phyloP scores from a whole-genome alignment of 2,113 vertebrate species.

The Chascanopsetta lugubris region DNA sequence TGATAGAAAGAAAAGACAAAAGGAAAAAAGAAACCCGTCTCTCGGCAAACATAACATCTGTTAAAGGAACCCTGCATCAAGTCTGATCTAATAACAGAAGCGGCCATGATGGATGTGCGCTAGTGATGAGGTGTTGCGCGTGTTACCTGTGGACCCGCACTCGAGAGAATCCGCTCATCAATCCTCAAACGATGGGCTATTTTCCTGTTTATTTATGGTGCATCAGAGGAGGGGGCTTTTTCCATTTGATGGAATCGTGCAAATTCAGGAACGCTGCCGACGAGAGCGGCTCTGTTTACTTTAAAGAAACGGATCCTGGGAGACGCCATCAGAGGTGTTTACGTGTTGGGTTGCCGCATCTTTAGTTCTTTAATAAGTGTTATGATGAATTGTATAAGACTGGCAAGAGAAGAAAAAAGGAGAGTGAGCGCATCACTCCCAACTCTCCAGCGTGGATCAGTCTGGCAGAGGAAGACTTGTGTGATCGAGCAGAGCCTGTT shows the following conservation, averaged over 20 bases:
- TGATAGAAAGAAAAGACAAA: constrained; percentile 20
- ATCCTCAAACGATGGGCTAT: not conserved
- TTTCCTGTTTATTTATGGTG: constrained; percentile 25
- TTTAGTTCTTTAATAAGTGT: constrained; percentile 17
- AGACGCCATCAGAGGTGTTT: constrained; percentile 26
- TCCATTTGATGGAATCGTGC: constrained; percentile 17
- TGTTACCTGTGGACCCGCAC: not conserved
- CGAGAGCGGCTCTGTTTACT: constrained; percentile 20
- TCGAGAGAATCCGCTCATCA: not conserved
- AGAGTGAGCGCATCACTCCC: too few relatives aligned
- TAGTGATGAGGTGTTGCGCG: not conserved
- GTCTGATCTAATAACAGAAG: constrained; percentile 16
- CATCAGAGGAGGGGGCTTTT: constrained; percentile 1
- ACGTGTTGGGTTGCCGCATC: constrained; percentile 11
- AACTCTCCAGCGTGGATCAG: constrained; percentile 1
- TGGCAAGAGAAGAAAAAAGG: not conserved
- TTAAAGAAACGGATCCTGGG: constrained; percentile 13
- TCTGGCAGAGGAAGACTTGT: not conserved
- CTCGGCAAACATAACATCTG: constrained; percentile 14
- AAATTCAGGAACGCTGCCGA: constrained; percentile 14
- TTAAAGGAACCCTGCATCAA: constrained; percentile 13
- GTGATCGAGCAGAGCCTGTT: not conserved
- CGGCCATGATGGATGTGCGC: not conserved
- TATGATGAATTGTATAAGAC: constrained; percentile 2
- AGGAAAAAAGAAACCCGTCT: constrained; percentile 10